Conservation (phyloP, 2,888 invertebrate genomes). For the Eupeodes luniger region DNA sequence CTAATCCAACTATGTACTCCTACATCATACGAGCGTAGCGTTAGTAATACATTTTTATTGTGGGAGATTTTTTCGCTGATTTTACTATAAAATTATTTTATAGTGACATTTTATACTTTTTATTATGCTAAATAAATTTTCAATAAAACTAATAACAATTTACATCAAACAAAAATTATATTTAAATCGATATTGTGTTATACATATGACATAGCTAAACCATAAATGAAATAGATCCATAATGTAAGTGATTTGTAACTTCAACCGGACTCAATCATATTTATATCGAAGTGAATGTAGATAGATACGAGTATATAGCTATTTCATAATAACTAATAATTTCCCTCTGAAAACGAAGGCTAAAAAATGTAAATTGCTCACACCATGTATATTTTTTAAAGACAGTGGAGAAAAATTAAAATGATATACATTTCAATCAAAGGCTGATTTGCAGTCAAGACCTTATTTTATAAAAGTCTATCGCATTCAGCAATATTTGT, state of each 20-base stretch:
- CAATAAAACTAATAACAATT: slow-evolving; percentile 26
- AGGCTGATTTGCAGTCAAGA: slow-evolving; percentile 1
- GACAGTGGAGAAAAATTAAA: not conserved
- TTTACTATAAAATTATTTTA: slow-evolving; percentile 1
- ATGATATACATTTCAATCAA: not conserved
- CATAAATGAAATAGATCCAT: not conserved
- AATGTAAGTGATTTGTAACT: slow-evolving; percentile 43
- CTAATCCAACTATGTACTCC: slow-evolving; percentile 4
- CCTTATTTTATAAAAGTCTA: not conserved
- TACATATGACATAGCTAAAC: not conserved
- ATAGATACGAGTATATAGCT: not conserved
- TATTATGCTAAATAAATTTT: not conserved
- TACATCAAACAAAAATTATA: not conserved
- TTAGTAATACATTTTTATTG: too few relatives aligned
- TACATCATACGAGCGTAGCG: too few relatives aligned
- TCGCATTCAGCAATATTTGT: too few relatives aligned
- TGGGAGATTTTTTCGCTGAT: not conserved
- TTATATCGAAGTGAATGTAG: slow-evolving; percentile 45
- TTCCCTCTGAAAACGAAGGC: slow-evolving; percentile 42
- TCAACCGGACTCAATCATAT: slow-evolving; percentile 40
- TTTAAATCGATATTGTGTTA: slow-evolving; percentile 27
- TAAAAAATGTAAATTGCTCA: slow-evolving; percentile 66
- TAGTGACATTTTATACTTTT: slow-evolving; percentile 11
- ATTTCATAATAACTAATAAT: slow-evolving; percentile 52
- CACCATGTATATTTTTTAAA: slow-evolving; percentile 5